Conservation (phyloP, 2,888 invertebrate species). For the Allophyes oxyacanthae region DNA sequence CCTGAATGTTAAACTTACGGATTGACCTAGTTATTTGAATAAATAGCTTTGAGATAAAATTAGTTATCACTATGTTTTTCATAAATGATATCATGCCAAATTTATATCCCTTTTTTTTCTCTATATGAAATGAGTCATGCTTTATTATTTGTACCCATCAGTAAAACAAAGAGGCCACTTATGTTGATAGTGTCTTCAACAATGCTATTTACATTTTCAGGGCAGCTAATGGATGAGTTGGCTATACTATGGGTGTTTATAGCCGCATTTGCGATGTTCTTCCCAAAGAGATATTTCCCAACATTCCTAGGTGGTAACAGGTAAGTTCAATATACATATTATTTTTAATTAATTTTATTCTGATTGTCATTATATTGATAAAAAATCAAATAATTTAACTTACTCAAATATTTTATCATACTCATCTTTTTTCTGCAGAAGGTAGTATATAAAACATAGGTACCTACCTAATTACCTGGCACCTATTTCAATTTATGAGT, state of each 20-base stretch:
- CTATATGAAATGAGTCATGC: conserved; percentile 4
- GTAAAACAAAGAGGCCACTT: conserved; percentile 4
- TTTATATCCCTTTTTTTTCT: background rate
- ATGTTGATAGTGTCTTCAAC: conserved; percentile 4
- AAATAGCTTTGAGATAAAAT: no score
- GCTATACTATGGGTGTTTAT: conserved; percentile 95
- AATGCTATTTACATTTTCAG: conserved; percentile 71
- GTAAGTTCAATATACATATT: conserved; percentile 80
- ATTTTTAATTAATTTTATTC: no score
- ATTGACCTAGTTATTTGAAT: no score
- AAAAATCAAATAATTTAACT: no score
- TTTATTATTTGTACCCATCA: background rate
- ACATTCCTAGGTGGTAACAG: conserved; percentile 91
- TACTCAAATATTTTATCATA: no score
- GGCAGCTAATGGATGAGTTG: conserved; percentile 94
- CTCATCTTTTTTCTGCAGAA: no score
- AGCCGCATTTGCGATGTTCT: conserved; percentile 93
- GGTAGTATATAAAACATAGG: no score
- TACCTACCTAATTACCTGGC: no score
- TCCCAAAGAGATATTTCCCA: conserved; percentile 92
- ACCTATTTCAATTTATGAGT: no score
- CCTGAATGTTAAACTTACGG: no score
- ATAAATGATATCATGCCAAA: background rate
- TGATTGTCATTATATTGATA: no score
- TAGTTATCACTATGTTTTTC: no score